phyloP scores from a whole-genome alignment of 1,140 invertebrate species.

The Zophobas morio region DNA sequence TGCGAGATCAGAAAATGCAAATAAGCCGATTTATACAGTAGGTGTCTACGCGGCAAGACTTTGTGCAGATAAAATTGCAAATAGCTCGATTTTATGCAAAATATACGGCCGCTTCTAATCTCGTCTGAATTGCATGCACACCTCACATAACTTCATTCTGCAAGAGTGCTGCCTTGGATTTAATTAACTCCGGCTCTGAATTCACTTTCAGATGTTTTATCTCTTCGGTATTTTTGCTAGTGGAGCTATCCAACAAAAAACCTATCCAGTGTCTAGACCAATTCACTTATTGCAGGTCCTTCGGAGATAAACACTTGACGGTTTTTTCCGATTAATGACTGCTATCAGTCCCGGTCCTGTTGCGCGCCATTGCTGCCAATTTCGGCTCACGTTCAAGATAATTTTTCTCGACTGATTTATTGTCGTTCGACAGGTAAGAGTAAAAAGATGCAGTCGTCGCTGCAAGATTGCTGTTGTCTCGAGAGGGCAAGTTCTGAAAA shows the following conservation, averaged over 20 bases:
- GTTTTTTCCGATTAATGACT: slow-evolving; percentile 32
- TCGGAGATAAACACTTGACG: slow-evolving; percentile 38
- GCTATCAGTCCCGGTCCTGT: slow-evolving; percentile 26
- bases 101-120: slow-evolving; percentile 30
- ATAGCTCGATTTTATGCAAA: slow-evolving; percentile 30
- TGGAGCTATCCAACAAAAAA: slow-evolving; percentile 9
- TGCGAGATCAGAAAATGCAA: slow-evolving; percentile 14
- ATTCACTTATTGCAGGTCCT: slow-evolving; percentile 40
- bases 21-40: slow-evolving; percentile 28
- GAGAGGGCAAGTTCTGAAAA: too few relatives aligned
- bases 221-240: slow-evolving; percentile 15
- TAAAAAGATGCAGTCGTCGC: neutral
- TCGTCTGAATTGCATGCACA: slow-evolving; percentile 31
- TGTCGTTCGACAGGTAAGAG: neutral
- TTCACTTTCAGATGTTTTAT: slow-evolving; percentile 32
- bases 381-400: slow-evolving; percentile 27
- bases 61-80: slow-evolving; percentile 12
- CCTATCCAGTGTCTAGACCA: slow-evolving; percentile 35
- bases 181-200: slow-evolving; percentile 14
- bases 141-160: slow-evolving; percentile 30
- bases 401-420: slow-evolving; percentile 24
- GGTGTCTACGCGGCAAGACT: slow-evolving; percentile 3
- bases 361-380: slow-evolving; percentile 23
- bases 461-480: neutral
- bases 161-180: slow-evolving; percentile 12